Evolutionary conservation across 2,113 vertebrate genomes (phyloP).

Genomic region (Anthoscopus minutus): DNA sequence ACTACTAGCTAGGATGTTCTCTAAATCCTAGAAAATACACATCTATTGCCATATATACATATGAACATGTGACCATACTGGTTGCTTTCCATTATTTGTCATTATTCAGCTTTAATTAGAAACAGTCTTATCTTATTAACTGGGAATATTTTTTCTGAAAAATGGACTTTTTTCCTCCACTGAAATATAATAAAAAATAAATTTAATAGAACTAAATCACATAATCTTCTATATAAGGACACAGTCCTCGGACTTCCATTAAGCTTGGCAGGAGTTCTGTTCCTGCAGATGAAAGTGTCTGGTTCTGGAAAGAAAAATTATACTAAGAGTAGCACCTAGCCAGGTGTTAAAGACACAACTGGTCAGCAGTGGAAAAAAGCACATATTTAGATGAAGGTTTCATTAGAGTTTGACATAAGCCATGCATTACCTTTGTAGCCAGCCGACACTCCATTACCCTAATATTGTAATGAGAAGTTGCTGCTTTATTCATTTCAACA

Average conservation of each 20-base stretch:
- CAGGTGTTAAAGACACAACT: conserved; percentile 39
- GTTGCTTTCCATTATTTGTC: conserved; percentile 33
- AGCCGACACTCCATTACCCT: conserved; percentile 91
- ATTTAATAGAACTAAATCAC: neutral
- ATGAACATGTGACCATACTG: neutral
- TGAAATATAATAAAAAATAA: neutral
- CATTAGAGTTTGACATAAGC: conserved; percentile 58
- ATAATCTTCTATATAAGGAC: conserved; percentile 19
- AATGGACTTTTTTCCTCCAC: neutral
- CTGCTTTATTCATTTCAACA: conserved; percentile 96
- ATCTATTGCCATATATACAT: conserved; percentile 5
- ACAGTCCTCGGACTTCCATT: neutral
- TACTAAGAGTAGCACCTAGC: conserved; percentile 47
- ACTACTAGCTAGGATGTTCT: neutral
- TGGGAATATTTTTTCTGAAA: neutral
- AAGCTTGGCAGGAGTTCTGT: neutral
- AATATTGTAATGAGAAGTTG: conserved; percentile 92
- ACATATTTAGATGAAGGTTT: conserved; percentile 49
- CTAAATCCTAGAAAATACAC: conserved; percentile 20
- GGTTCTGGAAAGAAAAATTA: conserved; percentile 33
- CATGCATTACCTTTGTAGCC: conserved; percentile 86
- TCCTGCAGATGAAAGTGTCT: conserved; percentile 8
- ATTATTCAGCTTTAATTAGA: conserved; percentile 52
- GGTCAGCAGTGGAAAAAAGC: conserved; percentile 4
- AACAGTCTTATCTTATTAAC: conserved; percentile 9